Base-by-base conservation (phyloP, 1,140 invertebrate species). In the Catajapyx aquilonaris region DNA sequence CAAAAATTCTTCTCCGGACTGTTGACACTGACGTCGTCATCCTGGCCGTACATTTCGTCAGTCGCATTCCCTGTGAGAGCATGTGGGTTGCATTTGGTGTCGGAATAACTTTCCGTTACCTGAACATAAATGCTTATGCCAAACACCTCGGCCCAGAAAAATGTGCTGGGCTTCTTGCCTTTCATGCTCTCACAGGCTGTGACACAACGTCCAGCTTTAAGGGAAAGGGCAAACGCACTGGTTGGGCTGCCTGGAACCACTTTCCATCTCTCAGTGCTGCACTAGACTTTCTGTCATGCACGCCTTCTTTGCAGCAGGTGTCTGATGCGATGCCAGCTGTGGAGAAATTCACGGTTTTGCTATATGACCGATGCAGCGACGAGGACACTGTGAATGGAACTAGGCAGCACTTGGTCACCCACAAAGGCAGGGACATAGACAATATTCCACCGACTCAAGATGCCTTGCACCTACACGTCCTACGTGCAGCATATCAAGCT, bases 21-120 rank as follows among this genome's bases (percentile, higher is more conserved):
- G 34, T 41, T 37, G 44, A 51, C 22, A 51, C 47, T 5, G 48
- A 49, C 44, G 47, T 49, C 19, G 39, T 51, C 19, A 42, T 49
- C 2, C 9, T 48, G 16, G 45, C 43, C 22, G 35, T 49, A n/a
- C 10, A 20, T 20, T 7, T 9, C 23, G 7, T 28, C 23, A 9
- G 7, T 28, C 23, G 13, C 7, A 28, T 28, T 9, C 7, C 7
- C 13, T 7, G 7, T 28, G 23, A 28, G 7, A 13, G 13, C 13
- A 7, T 28, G 7, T 28, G 23, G 23, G 23, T 28, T 9, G 23
- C 23, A 13, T 28, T 28, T 28, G 23, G 23, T 9, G 13, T 13
- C 13, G 23, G 23, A 28, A 28, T 28, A 13, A 28, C 7, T 13
- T 28, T 9, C 23, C 7, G 7, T 28, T 13, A 28, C 13, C 13